A percentile compares a stretch with the other conserved stretches of the same genome.
Conservation (phyloP, 2,113 vertebrate species). For the Elephas maximus region DNA sequence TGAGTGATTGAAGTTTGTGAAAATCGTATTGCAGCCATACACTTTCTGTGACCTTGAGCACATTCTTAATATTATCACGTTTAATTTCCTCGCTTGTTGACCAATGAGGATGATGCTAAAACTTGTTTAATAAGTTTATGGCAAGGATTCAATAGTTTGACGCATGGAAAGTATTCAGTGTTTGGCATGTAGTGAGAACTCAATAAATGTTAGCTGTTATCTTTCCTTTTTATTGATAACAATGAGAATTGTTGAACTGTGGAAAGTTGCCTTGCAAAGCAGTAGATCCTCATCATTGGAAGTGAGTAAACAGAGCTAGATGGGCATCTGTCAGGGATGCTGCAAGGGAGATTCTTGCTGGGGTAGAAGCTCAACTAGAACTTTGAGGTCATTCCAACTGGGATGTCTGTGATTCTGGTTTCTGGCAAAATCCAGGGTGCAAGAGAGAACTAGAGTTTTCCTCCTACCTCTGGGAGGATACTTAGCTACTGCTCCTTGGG, state of each 20-base stretch:
- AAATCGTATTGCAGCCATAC: background rate
- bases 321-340: background rate
- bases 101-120: background rate
- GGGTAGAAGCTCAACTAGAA: background rate
- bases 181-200: background rate
- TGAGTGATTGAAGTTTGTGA: background rate
- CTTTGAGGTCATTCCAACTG: background rate
- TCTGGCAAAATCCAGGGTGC: background rate
- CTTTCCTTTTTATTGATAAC: constrained; percentile 11
- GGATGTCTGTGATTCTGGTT: background rate
- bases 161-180: constrained; percentile 65
- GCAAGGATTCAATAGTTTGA: constrained; percentile 48
- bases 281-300: background rate
- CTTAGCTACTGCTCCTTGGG: background rate
- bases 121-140: constrained; percentile 31
- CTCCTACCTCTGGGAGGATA: background rate
- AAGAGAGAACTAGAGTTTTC: background rate
- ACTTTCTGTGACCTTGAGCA: background rate
- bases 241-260: background rate
- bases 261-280: background rate
- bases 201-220: constrained; percentile 34
- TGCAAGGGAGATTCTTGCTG: background rate
- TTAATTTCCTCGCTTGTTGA: constrained; percentile 6
- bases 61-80: background rate
- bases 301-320: background rate